Base-by-base conservation (phyloP, 1,140 invertebrate species). In the Lasioglossum baleicum region DNA sequence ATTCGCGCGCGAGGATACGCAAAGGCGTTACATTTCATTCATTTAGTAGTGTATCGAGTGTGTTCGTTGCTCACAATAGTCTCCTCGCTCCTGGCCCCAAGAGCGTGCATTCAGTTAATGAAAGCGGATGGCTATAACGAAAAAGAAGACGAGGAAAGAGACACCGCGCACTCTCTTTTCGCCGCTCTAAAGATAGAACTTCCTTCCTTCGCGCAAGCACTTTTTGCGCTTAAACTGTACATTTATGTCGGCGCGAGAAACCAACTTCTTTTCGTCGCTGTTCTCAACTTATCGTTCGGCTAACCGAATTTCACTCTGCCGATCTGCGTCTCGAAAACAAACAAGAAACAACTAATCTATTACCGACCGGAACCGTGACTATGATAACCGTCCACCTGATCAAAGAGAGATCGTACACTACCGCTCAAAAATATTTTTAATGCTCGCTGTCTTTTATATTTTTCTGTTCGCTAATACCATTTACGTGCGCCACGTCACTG, bases 121-220 rank as follows among this genome's bases (percentile, higher is more conserved):
- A 74, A 80, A 73, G 71, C 77, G 77, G 60, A 80, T 66, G 77
- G 61, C 71, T 80, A 80, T 35, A 70, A 80, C 60, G 78, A 77
- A 64, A 80, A 69, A 83, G 73, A 85, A 71, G 48, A 81, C 66
- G 77, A 73, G 78, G 40, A 40, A 67, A 73, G 17, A 75, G 77
- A 83, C 61, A 72, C 22, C 83, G 56, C 66, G 35, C 73, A 63
- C 60, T 82, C 83, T 84, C 83, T 81, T 60, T 78, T 74, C 60
- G 64, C 22, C 68, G 67, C 71, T 82, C 89, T 88, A 91, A 91
- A 91, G 87, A 92, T 92, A 92, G 90, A 88, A 90, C 88, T 92
- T 91, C 89, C 90, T 92, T 90, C 86, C 89, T 89, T 74, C 64
- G 74, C 68, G 70, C 51, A 84, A 78, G 72, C 81, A 83, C 84